These are phyloP conservation scores for Octopus sinensis DNA, from an alignment of 1,140 invertebrate genomes.

Conservation along the genomic window DNA sequence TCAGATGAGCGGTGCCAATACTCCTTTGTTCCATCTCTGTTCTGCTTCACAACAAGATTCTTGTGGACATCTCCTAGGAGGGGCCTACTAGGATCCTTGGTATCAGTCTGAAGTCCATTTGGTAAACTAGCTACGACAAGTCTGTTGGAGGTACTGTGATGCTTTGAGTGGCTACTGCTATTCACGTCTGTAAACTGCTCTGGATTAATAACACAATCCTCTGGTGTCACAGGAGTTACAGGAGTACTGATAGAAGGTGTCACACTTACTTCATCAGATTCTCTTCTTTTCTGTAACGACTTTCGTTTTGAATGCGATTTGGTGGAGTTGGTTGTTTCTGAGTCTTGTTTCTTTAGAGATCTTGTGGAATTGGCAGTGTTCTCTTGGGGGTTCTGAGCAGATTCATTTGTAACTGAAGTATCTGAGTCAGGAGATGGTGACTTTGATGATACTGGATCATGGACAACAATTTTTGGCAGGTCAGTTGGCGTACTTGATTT, in stretches of 20 bases:
- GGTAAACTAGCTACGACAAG: conserved; percentile 26
- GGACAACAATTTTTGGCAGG: conserved; percentile 24
- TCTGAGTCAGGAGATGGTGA: conserved; percentile 7
- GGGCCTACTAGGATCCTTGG: conserved; percentile 8
- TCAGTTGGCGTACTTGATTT: conserved; percentile 22
- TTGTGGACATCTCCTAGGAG: neutral
- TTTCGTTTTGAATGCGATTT: conserved; percentile 4
- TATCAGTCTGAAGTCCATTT: conserved; percentile 14
- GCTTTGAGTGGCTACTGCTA: neutral
- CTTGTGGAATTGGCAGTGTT: neutral
- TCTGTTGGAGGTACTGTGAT: conserved; percentile 18
- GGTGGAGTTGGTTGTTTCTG: neutral
- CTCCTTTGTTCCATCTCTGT: conserved; percentile 13
- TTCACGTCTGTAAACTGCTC: neutral
- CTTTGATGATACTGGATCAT: neutral
- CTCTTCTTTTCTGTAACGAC: conserved; percentile 2
- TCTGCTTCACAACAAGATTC: neutral
- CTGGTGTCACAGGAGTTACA: neutral
- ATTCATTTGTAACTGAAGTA: conserved; percentile 14
- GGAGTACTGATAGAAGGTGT: conserved; percentile 8
- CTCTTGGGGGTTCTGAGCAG: neutral
- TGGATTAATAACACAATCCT: neutral
- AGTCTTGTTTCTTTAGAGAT: neutral
- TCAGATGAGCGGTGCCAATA: neutral
- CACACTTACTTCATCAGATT: conserved; percentile 17